Conservation (phyloP, 2,797 vertebrate genomes). For the Ispidina lecontei region DNA sequence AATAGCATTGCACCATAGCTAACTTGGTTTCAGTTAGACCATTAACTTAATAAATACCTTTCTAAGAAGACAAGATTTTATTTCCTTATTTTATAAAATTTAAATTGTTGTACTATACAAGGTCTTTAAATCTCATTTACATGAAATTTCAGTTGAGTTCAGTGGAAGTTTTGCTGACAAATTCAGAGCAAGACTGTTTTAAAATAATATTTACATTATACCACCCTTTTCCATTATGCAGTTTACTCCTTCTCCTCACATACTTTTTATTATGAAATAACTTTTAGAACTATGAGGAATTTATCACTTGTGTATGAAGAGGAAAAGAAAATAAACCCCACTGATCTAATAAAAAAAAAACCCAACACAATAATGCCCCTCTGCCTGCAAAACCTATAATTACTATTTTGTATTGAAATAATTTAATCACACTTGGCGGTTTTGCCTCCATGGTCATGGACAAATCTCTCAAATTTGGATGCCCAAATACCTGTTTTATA, state of each 20-base stretch:
- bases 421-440: neutral
- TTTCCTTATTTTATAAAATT: slow-evolving; percentile 1
- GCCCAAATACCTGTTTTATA: neutral
- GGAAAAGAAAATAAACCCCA: neutral
- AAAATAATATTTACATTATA: neutral
- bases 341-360: neutral
- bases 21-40: neutral
- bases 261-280: neutral
- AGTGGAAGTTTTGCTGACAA: neutral
- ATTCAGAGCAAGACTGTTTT: neutral
- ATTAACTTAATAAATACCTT: slow-evolving; percentile 1
- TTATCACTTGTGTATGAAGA: neutral
- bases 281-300: neutral
- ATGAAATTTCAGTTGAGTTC: neutral
- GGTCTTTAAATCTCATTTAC: neutral
- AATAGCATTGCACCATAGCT: neutral
- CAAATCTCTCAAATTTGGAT: neutral
- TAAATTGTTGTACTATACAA: neutral
- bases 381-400: neutral
- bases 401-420: neutral
- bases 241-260: neutral
- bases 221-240: neutral
- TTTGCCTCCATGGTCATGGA: neutral
- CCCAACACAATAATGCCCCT: fast-evolving
- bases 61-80: neutral